Base-by-base conservation (phyloP, 2,888 invertebrate species). In the Belgica antarctica region DNA sequence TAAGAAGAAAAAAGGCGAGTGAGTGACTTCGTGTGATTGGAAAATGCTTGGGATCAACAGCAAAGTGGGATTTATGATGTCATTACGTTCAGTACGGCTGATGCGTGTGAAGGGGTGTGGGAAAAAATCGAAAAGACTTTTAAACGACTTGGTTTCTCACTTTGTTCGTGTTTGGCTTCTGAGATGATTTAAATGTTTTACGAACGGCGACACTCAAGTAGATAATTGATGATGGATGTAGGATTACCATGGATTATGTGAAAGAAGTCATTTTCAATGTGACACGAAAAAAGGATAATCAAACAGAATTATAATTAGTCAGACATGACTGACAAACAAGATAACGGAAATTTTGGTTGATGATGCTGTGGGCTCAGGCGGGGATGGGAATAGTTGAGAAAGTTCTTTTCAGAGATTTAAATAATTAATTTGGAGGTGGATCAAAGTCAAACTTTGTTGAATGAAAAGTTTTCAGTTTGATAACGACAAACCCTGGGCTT, bases 151-250 rank as follows among this genome's bases (percentile, higher is more conserved):
- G 24, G 25, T 62, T 19, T 57, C n/a, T 34, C 31, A 62, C 62
- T 28, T 61, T 61, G 28, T 19, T 52, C 52, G 22, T 22, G 17
- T 52, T 52, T 59, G 19, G n/a, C 59, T 46, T 7, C n/a, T 15
- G 27, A 15, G 25, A 59, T n/a, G 15, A 27, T 27, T 28, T 15
- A 62, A 62, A 34, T n/a, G 41, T 41, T 41, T 41, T 41, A n/a
- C 5, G n/a, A n/a, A n/a, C n/a, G n/a, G n/a, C n/a, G 41, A 10
- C 41, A 15, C 41, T 41, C 57, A 28, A 68, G 52, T 68, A 31
- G 68, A 68, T 68, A 68, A 57, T 68, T 68, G 68, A 68, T 68
- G 68, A 68, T 52, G 27, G 68, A 68, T 47, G 47, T 28, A 25
- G 68, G 68, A 68, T 68, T 68, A 34, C 17, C n/a, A 57, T 22